A percentile compares a stretch with the other conserved stretches of the same genome.
Evolutionary conservation across 2,888 invertebrate species (phyloP).

Genomic region (Oasisia sp.): DNA sequence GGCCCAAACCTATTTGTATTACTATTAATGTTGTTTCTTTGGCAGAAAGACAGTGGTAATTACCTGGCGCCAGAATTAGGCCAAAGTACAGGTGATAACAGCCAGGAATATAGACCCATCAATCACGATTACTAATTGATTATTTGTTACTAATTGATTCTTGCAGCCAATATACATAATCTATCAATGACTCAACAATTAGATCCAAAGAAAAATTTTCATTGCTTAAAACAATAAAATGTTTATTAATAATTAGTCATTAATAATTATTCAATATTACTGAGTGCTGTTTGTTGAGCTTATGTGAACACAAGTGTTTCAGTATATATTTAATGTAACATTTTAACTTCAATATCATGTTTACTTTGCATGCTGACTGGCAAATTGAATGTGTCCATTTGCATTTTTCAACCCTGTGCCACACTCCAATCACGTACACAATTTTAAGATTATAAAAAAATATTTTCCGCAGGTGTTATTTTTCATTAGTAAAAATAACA

Average conservation of each 20-base stretch:
- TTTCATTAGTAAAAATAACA: no score
- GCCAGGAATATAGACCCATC: neutral
- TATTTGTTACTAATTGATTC: neutral
- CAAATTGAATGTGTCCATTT: no score
- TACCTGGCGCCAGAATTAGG: neutral
- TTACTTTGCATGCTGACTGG: no score
- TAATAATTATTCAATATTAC: neutral
- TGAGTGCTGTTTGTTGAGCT: neutral
- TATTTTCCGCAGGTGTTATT: no score
- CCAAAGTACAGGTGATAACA: neutral
- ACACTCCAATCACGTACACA: no score
- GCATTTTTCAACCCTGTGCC: no score
- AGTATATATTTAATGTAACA: neutral
- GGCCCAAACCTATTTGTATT: no score
- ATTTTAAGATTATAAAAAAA: no score
- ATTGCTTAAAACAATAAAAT: neutral
- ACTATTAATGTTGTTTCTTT: no score
- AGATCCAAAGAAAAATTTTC: neutral
- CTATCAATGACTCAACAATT: neutral
- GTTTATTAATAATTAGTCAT: neutral
- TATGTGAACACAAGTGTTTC: neutral
- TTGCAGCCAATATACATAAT: neutral
- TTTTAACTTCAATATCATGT: neutral
- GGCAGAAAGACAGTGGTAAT: no score
- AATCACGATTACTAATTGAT: neutral